Base-by-base conservation (phyloP, 2,113 vertebrate species). In the Oophaga pumilio region DNA sequence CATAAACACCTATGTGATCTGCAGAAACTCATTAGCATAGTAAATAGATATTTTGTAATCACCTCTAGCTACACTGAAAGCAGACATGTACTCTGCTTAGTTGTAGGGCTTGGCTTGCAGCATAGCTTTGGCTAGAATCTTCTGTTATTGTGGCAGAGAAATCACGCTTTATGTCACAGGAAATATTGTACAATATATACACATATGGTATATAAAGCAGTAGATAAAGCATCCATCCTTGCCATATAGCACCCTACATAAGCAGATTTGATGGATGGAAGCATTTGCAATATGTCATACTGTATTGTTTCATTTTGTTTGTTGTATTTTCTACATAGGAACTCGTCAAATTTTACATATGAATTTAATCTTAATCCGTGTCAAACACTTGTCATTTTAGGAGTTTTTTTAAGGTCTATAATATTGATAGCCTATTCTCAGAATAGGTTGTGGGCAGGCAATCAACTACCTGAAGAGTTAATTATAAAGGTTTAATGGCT, bases 1-100 rank as follows among this genome's bases (percentile, higher is more conserved):
- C 59, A 53, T 66, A 86, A 64, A 66, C 74, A 62, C 73, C 49
- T 14, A 77, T 76, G 57, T 66, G 84, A 77, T 86, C 59, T 66
- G 84, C 84, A 66, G 74, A 50, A 86, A 50, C 43, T 66, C 43
- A 78, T 86, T 77, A 78, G 33, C 59, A 86, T 78, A 76, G 84
- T 78, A 66, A 66, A 62, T 64, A 49, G 33, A 52, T 59, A 66
- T 86, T 86, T 77, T 78, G 43, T 86, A 86, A 86, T 78, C 53
- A 50, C 49, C 84, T 86, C 74, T 50, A 50, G 73, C 57, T 64
- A 77, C 56, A 77, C 15, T 68, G 24, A 74, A 76, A 26, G 57
- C 33, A 77, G 73, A 9, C 33, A 64, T 26, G 20, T 57, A 52
- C 84, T 85, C 33, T 64, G 53, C 12, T 59, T 85, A 17, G 24